phyloP scores from a whole-genome alignment of 35 echinoderm and acorn worm species.

The Apostichopus californicus region DNA sequence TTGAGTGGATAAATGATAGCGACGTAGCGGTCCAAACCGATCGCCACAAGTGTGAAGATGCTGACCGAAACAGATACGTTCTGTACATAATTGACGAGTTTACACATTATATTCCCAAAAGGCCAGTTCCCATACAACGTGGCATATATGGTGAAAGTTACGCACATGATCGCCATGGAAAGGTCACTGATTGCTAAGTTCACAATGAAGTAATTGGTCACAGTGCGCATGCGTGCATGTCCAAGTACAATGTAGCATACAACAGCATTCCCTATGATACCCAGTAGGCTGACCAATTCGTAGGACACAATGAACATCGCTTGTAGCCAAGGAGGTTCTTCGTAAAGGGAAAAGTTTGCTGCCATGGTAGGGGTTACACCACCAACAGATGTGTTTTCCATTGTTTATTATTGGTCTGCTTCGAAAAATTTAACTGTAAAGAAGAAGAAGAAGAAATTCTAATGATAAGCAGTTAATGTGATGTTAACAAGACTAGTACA shows the following conservation, averaged over 20 bases:
- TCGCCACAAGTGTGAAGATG: constrained; percentile 94
- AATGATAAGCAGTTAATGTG: no score
- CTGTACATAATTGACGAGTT: constrained; percentile 79
- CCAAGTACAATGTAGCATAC: constrained; percentile 97
- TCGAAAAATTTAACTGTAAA: constrained; percentile 6
- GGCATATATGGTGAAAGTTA: constrained; percentile 86
- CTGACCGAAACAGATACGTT: constrained; percentile 93
- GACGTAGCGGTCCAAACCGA: constrained; percentile 85
- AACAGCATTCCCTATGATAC: constrained; percentile 82
- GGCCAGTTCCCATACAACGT: constrained; percentile 77
- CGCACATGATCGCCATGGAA: constrained; percentile 90
- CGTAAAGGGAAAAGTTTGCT: not conserved
- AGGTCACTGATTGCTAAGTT: constrained; percentile 93
- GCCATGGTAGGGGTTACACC: not conserved
- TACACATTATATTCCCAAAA: constrained; percentile 79
- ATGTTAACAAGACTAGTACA: no score
- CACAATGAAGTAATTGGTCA: constrained; percentile 98
- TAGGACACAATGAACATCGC: constrained; percentile 64
- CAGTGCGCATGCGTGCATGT: constrained; percentile 90
- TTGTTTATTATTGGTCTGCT: not conserved
- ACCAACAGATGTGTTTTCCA: not conserved
- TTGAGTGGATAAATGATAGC: constrained; percentile 90
- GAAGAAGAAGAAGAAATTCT: not conserved
- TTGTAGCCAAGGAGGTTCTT: constrained; percentile 75
- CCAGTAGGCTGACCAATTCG: constrained; percentile 72